phyloP scores from a whole-genome alignment of 2,113 vertebrate genomes.

The Stercorarius parasiticus region DNA sequence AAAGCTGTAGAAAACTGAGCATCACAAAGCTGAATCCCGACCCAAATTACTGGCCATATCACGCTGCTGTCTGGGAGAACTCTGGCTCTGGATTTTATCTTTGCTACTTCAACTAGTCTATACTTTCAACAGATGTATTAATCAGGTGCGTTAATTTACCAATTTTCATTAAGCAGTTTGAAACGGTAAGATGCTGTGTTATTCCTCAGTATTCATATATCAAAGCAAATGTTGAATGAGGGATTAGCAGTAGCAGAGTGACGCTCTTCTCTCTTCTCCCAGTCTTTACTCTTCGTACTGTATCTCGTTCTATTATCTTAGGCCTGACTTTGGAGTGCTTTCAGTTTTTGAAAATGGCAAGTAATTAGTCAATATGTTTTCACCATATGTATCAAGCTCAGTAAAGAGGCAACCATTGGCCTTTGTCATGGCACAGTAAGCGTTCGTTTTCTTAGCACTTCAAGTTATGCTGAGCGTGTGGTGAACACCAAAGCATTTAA shows the following conservation, averaged over 20 bases:
- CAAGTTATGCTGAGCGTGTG: slow-evolving; percentile 20
- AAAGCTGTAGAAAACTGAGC: neutral
- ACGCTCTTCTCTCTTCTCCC: neutral
- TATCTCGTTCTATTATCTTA: slow-evolving; percentile 44
- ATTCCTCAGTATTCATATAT: neutral
- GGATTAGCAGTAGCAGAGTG: neutral
- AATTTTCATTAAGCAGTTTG: neutral
- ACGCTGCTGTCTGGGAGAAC: neutral
- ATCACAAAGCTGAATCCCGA: rapidly evolving
- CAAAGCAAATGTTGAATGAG: neutral
- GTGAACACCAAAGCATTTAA: slow-evolving; percentile 52
- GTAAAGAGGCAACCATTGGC: slow-evolving; percentile 49
- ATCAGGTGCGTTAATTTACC: neutral
- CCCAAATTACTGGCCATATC: neutral
- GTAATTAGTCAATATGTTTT: slow-evolving; percentile 69
- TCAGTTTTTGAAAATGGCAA: slow-evolving; percentile 68
- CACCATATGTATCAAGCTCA: slow-evolving; percentile 38
- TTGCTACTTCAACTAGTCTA: neutral
- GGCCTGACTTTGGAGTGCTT: slow-evolving; percentile 66
- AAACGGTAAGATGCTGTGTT: neutral
- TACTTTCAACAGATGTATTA: neutral
- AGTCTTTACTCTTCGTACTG: neutral
- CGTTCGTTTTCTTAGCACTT: slow-evolving; percentile 32
- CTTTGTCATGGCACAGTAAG: slow-evolving; percentile 59
- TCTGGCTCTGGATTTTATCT: neutral